Percentiles rank a stretch among this genome's conserved stretches.
Conservation (phyloP, 2,888 invertebrate species). For the Caenorhabditis sinica region DNA sequence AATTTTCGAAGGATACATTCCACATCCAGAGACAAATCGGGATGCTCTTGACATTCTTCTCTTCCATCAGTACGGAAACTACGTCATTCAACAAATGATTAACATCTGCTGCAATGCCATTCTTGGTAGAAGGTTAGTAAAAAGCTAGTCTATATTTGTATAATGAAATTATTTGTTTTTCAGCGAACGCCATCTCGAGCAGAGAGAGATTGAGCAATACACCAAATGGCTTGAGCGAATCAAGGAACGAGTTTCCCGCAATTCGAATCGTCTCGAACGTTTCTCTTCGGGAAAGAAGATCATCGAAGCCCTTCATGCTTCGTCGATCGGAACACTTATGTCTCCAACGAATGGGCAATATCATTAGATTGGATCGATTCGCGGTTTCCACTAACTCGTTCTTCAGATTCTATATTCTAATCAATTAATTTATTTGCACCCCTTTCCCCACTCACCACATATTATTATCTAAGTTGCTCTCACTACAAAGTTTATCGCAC, state of each 20-base stretch:
- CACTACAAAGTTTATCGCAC: too few species aligned
- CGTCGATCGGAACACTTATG: background rate
- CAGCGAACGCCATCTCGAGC: conserved; percentile 26
- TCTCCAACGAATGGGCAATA: background rate
- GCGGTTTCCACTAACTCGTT: background rate
- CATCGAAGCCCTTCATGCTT: conserved; percentile 66
- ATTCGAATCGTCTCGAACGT: conserved; percentile 59
- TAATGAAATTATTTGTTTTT: background rate
- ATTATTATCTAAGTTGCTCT: too few species aligned
- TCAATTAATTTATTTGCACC: conserved; percentile 27
- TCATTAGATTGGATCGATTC: background rate
- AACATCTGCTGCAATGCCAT: conserved; percentile 67
- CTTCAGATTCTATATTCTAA: background rate
- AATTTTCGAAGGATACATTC: conserved; percentile 77
- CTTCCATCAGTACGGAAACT: conserved; percentile 82
- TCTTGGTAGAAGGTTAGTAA: conserved; percentile 32
- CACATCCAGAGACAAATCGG: conserved; percentile 71
- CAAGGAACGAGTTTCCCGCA: conserved; percentile 57
- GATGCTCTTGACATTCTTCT: conserved; percentile 78
- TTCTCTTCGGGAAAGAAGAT: conserved; percentile 82
- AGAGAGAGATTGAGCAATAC: conserved; percentile 48
- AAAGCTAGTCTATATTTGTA: background rate
- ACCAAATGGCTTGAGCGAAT: conserved; percentile 62
- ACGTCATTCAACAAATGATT: conserved; percentile 81
- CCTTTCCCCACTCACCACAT: background rate